Evolutionary conservation across 2,797 vertebrate species (phyloP).

Genomic region (Poecilia wingei): DNA sequence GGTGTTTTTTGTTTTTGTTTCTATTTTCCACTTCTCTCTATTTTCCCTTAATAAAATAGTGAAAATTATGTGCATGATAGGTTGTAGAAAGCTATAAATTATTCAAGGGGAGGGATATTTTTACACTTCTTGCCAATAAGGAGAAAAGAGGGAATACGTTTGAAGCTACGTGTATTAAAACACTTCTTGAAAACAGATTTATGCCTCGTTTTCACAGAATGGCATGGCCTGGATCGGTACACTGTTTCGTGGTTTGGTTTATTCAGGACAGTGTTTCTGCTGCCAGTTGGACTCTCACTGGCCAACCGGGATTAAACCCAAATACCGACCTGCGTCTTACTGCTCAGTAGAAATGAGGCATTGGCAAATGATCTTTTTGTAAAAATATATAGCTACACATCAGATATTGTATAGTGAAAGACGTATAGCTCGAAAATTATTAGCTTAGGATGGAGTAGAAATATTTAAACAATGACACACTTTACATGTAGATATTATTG

Average conservation of each 20-base stretch:
- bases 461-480: not conserved
- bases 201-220: not conserved
- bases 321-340: not conserved
- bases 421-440: not conserved
- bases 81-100: conserved; percentile 19
- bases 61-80: not conserved
- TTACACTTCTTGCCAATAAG: conserved; percentile 10
- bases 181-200: not conserved
- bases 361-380: not conserved
- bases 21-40: not conserved
- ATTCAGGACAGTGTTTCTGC: not conserved
- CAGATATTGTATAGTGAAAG: not conserved
- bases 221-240: not conserved
- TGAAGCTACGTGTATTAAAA: not conserved
- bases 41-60: conserved; percentile 7
- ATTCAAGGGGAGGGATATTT: conserved; percentile 1
- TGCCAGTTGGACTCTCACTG: no score
- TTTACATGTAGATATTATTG: not conserved
- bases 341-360: not conserved
- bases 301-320: not conserved
- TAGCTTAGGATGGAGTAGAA: not conserved
- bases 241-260: not conserved
- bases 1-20: not conserved
- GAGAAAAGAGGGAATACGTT: not conserved
- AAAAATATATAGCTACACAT: not conserved